Conservation (phyloP, 2,113 vertebrate species). For the Nymphicus hollandicus region DNA sequence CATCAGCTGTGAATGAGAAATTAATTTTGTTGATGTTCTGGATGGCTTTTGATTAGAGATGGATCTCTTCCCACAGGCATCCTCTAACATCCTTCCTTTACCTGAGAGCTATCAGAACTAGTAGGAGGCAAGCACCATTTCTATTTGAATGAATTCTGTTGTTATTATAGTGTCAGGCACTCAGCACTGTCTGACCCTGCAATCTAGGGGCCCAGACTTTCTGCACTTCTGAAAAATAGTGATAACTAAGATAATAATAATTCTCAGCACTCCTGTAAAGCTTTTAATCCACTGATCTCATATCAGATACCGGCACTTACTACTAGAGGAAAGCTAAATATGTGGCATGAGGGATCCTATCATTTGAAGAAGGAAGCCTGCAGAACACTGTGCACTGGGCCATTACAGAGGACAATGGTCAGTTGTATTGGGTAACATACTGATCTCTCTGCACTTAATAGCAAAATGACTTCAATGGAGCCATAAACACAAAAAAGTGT, state of each 20-base stretch:
- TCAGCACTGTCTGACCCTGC: conserved; percentile 31
- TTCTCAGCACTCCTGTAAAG: conserved; percentile 44
- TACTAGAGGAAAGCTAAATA: background rate
- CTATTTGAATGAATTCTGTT: conserved; percentile 7
- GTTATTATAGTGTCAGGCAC: conserved; percentile 7
- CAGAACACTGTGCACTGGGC: background rate
- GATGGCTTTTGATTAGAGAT: background rate
- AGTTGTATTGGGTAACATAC: background rate
- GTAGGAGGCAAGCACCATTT: background rate
- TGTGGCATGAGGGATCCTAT: background rate
- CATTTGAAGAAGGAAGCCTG: background rate
- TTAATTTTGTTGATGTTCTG: conserved; percentile 19
- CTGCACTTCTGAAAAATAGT: conserved; percentile 27
- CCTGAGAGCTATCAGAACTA: background rate
- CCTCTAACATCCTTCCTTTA: background rate
- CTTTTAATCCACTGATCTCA: conserved; percentile 60
- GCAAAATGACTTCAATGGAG: background rate
- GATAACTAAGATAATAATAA: conserved; percentile 65
- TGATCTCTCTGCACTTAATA: background rate
- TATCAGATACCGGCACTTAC: conserved; percentile 12
- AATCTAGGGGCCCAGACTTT: conserved; percentile 31
- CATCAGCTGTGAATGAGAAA: background rate
- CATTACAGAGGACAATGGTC: background rate
- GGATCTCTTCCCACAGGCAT: background rate
- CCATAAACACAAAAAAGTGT: background rate